Percentiles rank a stretch among this genome's conserved stretches.
Evolutionary conservation across 2,888 invertebrate species (phyloP).

Genomic region (Drosophila meridiana): DNA sequence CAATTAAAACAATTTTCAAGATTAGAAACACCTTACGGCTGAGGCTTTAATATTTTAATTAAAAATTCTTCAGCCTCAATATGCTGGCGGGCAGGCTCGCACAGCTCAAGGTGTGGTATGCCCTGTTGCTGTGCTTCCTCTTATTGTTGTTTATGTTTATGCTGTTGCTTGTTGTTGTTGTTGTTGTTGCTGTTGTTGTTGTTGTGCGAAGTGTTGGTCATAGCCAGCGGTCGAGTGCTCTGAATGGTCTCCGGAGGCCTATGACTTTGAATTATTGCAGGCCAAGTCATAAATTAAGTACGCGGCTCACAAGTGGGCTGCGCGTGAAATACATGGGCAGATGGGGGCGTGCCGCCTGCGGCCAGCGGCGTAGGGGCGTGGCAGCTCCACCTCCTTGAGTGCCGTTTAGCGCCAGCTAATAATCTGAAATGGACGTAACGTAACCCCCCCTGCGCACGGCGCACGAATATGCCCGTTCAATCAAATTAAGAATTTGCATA

Average conservation of each 20-base stretch:
- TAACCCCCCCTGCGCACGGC: not conserved
- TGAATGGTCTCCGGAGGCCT: conserved; percentile 78
- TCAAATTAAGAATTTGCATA: conserved; percentile 10
- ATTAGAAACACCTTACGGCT: conserved; percentile 79
- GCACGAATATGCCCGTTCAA: conserved; percentile 1
- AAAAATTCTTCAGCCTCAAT: conserved; percentile 74
- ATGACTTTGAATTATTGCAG: conserved; percentile 82
- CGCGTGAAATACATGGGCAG: not conserved
- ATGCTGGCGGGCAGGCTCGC: conserved; percentile 38
- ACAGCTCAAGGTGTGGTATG: conserved; percentile 14
- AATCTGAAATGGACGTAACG: conserved; percentile 29
- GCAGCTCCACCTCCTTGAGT: conserved; percentile 31
- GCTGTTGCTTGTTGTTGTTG: too few relatives aligned
- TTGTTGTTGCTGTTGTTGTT: conserved; percentile 24
- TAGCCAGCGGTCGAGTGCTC: conserved; percentile 60
- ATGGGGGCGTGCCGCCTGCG: not conserved
- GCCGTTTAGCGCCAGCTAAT: conserved; percentile 48
- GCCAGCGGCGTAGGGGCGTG: conserved; percentile 4
- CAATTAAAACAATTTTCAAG: conserved; percentile 80
- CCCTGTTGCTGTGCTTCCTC: not conserved
- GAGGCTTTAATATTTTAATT: conserved; percentile 80
- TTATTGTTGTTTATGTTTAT: conserved; percentile 23
- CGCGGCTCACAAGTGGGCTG: conserved; percentile 24
- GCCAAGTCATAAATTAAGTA: conserved; percentile 76
- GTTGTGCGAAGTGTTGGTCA: conserved; percentile 16